Base-by-base conservation (phyloP, 1,140 invertebrate species). In the Hirudo medicinalis region DNA sequence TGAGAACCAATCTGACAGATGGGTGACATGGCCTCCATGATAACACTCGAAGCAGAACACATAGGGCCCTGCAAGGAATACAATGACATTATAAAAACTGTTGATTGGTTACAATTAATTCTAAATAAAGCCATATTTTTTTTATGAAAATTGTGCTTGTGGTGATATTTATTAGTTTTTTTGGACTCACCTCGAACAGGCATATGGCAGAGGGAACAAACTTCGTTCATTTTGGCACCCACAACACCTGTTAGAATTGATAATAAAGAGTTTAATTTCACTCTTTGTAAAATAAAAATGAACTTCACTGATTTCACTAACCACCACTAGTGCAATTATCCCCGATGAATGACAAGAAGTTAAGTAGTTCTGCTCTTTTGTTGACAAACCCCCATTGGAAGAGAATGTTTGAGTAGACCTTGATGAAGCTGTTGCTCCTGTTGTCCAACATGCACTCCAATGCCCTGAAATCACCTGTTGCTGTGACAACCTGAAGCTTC, bases 11-110 rank as follows among this genome's bases (percentile, higher is more conserved):
- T 87, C 82, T 73, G 87, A 81, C 77, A 94, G 85, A 81, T 94
- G 91, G 70, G 84, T 80, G 5, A 88, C 87, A 79, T 97, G 94
- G 13, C 92, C 92, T 53, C 91, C 92, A 83, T 97, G 93, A 1
- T 91, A 90, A 82, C 92, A 95, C 32, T 88, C 83, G 36, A 90
- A 80, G 78, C 92, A 95, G 72, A 79, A 76, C 36, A 76, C 78
- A 20, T 77, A 74, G 25, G 74, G 57, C 67, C 78, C 79, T 79
- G 54, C 0, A 17, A 73, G 32, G 32, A 49, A 49, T 17, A 13
- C 13, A 13, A 43, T 32, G 13, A 8, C 8, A 17, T 20, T 60
- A 49, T 55, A 25, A 36, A 49, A 29, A 20, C 43, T 9, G 15
- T 29, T 9, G 27, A n/a, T 15, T 43, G n/a, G 15, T 32, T 0